phyloP scores from a whole-genome alignment of 2,113 vertebrate species.

The Benthochromis sp. region DNA sequence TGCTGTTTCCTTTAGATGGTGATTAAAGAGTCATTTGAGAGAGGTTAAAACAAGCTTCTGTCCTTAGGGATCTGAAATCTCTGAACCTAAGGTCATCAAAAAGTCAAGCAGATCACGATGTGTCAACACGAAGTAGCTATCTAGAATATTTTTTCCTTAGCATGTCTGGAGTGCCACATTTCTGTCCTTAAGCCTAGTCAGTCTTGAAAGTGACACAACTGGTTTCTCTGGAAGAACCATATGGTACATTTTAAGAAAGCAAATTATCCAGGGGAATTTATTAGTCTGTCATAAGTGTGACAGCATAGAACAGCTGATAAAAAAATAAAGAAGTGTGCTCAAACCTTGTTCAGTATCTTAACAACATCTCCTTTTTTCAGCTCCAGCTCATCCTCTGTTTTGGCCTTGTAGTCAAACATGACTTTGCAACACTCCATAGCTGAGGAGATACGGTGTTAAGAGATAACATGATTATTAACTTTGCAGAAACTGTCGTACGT shows the following conservation, averaged over 20 bases:
- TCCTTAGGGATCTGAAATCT: constrained; percentile 24
- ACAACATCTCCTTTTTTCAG: constrained; percentile 74
- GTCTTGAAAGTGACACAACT: background rate
- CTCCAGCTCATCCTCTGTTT: constrained; percentile 73
- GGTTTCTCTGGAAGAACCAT: constrained; percentile 9
- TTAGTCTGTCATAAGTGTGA: background rate
- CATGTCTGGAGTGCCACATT: background rate
- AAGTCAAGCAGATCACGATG: background rate
- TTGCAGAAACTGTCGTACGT: background rate
- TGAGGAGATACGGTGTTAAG: constrained; percentile 15
- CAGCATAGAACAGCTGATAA: background rate
- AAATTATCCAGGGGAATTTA: background rate
- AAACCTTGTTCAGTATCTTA: constrained; percentile 76
- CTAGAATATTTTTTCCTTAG: fast-evolving
- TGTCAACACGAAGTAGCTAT: background rate
- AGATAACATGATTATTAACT: background rate
- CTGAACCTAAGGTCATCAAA: background rate
- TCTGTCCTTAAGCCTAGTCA: background rate
- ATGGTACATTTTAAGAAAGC: background rate
- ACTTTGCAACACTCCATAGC: constrained; percentile 71
- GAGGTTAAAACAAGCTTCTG: background rate
- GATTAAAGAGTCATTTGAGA: constrained; percentile 30
- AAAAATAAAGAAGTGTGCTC: background rate
- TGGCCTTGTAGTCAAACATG: constrained; percentile 76
- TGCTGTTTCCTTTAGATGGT: constrained; percentile 60